Base-by-base conservation (phyloP, 2,888 invertebrate species). In the Lysandra coridon region DNA sequence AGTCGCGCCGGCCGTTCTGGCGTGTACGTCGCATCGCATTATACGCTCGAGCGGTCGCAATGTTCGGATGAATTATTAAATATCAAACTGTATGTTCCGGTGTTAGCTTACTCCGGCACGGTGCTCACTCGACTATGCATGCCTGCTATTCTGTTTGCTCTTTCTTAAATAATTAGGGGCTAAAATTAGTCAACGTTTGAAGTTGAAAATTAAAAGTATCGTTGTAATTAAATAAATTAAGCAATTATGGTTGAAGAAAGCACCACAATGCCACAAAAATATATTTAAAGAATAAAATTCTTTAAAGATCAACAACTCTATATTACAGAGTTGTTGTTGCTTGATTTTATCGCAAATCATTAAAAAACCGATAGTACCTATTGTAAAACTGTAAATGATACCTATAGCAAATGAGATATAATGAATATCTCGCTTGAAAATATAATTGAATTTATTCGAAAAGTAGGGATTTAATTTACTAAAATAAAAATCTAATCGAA, bases 21-120 rank as follows among this genome's bases (percentile, higher is more conserved):
- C 85, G 57, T 82, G 73, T 81, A 84, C 87, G 92, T 92, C 93
- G 86, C 82, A 85, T 86, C 88, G 83, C 84, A 89, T 93, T 91
- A 91, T 84, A 85, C 90, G 92, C 89, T 84, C 89, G 89, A 86
- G 84, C 87, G 87, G 83, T 83, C 88, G 81, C 86, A 85, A 83
- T 86, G 89, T 88, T 87, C 90, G 91, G 89, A 86, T 90, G 90
- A 90, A 88, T 91, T 90, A 91, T 90, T 90, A 89, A 90, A 92
- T 90, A 91, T 90, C 88, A 89, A 79, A 86, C 85, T 82, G 83
- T 84, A 86, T 87, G 87, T 85, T 85, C 81, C 85, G 85, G 87
- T 88, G 86, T 90, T 88, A 84, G 84, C 87, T 89, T 89, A 86
- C 88, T 79, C 62, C 60, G 74, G 60, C 74, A 44, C 74, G 79